Base-by-base conservation (phyloP, 2,888 invertebrate species). In the Carabus problematicus region DNA sequence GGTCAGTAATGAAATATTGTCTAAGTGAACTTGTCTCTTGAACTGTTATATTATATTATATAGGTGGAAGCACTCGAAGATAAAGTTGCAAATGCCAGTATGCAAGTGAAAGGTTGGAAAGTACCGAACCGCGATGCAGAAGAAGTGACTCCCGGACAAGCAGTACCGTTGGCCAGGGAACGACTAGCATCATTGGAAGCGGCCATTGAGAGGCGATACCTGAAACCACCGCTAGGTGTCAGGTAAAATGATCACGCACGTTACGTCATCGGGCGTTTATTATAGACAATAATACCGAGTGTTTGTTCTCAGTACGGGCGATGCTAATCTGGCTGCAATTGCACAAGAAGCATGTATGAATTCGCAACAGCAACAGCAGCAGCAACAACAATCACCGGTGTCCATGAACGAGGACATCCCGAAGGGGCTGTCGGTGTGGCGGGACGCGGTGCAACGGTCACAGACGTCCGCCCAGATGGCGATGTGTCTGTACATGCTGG, bases 81-180 rank as follows among this genome's bases (percentile, higher is more conserved):
- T 79, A 92, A 95, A 73, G 92, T 94, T 3, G 91, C 91, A 0
- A 91, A 91, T 62, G 94, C 94, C 0, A 93, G 93, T 39, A 92
- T 96, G 93, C 95, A 95, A 79, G 87, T 94, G 49, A 96, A 96
- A 80, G 93, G 93, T 55, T 95, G 94, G 94, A 89, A 92, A 71
- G 85, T 92, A 69, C 91, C 91, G 12, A 84, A 84, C 41, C 84
- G 90, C 71, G 87, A 88, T 18, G 82, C 85, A 1, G 85, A 86
- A 75, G 75, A 80, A 78, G 47, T 82, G 71, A 72, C 83, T 75
- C 64, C 82, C 41, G 79, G 79, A 29, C 77, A 85, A 76, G 83
- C 88, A 78, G 84, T 88, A 75, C 83, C 86, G 79, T 82, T 89
- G 82, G 85, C 88, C 77, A 86, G 87, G 42, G 89, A 91, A 75